A percentile compares a stretch with the other conserved stretches of the same genome.
These are phyloP conservation scores for Aplysina aerophoba DNA, from an alignment of 37 sponge, comb jelly and placozoan species.

Conservation along the genomic window DNA sequence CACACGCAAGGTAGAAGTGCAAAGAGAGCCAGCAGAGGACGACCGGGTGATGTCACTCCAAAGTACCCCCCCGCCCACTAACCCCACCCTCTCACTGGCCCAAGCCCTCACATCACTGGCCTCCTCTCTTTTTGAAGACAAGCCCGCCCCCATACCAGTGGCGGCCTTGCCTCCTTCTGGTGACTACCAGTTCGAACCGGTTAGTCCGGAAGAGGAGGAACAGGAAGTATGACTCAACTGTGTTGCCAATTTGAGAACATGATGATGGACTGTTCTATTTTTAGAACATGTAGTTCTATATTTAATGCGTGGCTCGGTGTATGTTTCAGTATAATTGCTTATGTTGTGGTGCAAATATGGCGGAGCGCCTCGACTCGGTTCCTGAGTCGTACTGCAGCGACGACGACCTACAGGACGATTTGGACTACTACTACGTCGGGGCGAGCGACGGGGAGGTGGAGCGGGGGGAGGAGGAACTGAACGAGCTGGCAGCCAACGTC, in stretches of 20 bases:
- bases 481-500: slow-evolving; percentile 19
- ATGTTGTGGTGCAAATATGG: not conserved
- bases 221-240: not conserved
- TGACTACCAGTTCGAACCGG: slow-evolving; percentile 2
- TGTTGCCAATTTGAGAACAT: slow-evolving; percentile 15
- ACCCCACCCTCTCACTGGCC: slow-evolving; percentile 8
- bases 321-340: too few species aligned
- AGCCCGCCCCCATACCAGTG: not conserved
- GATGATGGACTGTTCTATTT: slow-evolving; percentile 14
- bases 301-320: too few species aligned
- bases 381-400: slow-evolving; percentile 5
- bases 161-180: not conserved
- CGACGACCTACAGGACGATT: slow-evolving; percentile 16
- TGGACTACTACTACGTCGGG: slow-evolving; percentile 10
- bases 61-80: not conserved
- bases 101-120: slow-evolving; percentile 19
- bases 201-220: slow-evolving; percentile 31
- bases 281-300: not conserved
- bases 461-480: slow-evolving; percentile 35
- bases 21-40: not conserved
- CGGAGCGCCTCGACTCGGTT: slow-evolving; percentile 20
- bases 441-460: not conserved
- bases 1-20: slow-evolving; percentile 40
- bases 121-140: slow-evolving; percentile 4
- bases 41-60: not conserved